Conservation (phyloP, 2,113 vertebrate species). For the Solenodon paradoxus region DNA sequence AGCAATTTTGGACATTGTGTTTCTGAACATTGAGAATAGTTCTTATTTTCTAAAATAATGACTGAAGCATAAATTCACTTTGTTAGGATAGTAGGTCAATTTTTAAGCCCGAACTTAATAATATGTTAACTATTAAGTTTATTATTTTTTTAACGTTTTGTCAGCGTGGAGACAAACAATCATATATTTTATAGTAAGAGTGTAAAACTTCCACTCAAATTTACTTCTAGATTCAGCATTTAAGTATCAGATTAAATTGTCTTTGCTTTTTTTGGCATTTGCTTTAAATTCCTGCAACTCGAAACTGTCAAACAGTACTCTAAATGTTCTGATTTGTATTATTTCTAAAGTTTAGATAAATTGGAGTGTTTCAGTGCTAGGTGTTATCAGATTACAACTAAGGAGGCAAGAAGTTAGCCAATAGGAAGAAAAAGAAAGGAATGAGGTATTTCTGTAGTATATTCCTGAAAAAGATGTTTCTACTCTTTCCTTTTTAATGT, state of each 20-base stretch:
- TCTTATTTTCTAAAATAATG: conserved; percentile 28
- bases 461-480: not conserved
- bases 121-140: not conserved
- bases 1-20: not conserved
- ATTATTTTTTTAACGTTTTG: not conserved
- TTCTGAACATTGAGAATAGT: not conserved
- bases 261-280: conserved; percentile 66
- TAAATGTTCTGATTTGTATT: conserved; percentile 43
- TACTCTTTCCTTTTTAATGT: conserved; percentile 21
- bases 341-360: conserved; percentile 19
- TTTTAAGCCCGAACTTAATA: conserved; percentile 34
- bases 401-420: conserved; percentile 34
- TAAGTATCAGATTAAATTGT: conserved; percentile 40
- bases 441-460: not conserved
- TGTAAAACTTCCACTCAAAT: not conserved
- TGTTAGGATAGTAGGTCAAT: not conserved
- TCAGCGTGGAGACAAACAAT: not conserved
- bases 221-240: conserved; percentile 41
- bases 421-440: not conserved
- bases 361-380: not conserved
- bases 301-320: conserved; percentile 50
- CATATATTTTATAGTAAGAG: conserved; percentile 1
- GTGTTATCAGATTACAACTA: conserved; percentile 26
- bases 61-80: not conserved
- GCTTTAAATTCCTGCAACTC: conserved; percentile 61